Base-by-base conservation (phyloP, 1,140 invertebrate genomes). In the Homarus americanus region DNA sequence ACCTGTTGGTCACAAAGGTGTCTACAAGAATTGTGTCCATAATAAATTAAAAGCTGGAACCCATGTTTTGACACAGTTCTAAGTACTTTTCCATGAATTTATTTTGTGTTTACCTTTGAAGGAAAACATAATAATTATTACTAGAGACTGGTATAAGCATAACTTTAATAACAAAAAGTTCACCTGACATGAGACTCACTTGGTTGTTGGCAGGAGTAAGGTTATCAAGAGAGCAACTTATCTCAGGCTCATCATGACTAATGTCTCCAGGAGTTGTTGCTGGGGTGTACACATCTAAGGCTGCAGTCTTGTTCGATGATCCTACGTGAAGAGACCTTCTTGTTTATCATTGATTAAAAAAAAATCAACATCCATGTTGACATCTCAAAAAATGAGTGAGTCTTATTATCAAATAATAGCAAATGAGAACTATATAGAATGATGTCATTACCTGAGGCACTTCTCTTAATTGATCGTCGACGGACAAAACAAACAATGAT, bases 401-500 rank as follows among this genome's bases (percentile, higher is more conserved):
- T 7, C 15, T 7, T 49, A 49, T 49, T 49, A 4, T 49, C 5
- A 12, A 7, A 49, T 49, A 7, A 49, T 49, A 49, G 9, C 17
- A 49, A 17, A 17, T 49, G 44, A 17, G 44, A 49, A 49, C 44
- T 10, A 49, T 10, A 17, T 49, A 49, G 9, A 49, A 49, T 9
- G 9, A 75, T 1, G 72, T 1, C 75, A 4, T 2, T 79, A 79
- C 76, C 76, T 49, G 38, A 28, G 1, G 76, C 28, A n/a, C 44
- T 49, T 40, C 40, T 44, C 40, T 32, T 79, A 20, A 24, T 41
- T 10, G 40, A 12, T 15, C n/a, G 38, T 41, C 76, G 38, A 17
- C 76, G 38, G 40, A 79, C 44, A 32, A 79, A 79, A 32, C 38
- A 79, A 20, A 79, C 44, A 49, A 79, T 79, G 76, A 79, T 79